phyloP scores from a whole-genome alignment of 92 coral and sea anemone species.

The Epizoanthus rinbou region DNA sequence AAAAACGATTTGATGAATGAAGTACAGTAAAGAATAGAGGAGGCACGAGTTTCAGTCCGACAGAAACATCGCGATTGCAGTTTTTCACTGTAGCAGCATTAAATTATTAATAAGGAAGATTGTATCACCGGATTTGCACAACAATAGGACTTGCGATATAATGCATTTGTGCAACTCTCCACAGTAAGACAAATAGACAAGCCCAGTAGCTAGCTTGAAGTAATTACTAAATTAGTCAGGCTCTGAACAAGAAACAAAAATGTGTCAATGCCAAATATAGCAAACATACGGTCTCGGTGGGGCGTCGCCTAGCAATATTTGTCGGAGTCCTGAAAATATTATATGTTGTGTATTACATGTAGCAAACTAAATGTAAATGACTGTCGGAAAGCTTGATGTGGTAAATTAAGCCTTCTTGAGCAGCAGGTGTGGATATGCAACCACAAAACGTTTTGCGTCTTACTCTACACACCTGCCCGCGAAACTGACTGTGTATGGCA shows the following conservation, averaged over 20 bases:
- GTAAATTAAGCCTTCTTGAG: constrained; percentile 10
- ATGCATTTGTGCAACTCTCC: constrained; percentile 26
- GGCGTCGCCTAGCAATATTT: constrained; percentile 22
- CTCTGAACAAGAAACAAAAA: background rate
- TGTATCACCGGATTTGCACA: constrained; percentile 62
- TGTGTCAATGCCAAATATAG: constrained; percentile 36
- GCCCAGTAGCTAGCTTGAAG: constrained; percentile 21
- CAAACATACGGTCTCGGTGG: background rate
- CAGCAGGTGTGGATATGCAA: constrained; percentile 38
- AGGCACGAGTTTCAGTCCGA: constrained; percentile 12
- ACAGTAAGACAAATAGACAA: constrained; percentile 52
- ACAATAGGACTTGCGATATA: constrained; percentile 71
- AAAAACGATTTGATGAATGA: background rate
- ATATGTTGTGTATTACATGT: constrained; percentile 9
- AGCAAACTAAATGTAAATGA: background rate
- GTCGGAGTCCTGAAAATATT: background rate
- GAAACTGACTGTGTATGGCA: constrained; percentile 13
- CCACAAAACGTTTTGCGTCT: constrained; percentile 9
- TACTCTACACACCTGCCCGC: constrained; percentile 33
- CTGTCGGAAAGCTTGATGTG: constrained; percentile 4
- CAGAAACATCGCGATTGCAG: constrained; percentile 28
- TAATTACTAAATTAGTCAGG: constrained; percentile 23
- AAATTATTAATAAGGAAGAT: constrained; percentile 55
- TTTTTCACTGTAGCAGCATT: constrained; percentile 31
- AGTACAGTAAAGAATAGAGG: background rate